Base-by-base conservation (phyloP, 2,797 vertebrate genomes). In the Passerculus sandwichensis region DNA sequence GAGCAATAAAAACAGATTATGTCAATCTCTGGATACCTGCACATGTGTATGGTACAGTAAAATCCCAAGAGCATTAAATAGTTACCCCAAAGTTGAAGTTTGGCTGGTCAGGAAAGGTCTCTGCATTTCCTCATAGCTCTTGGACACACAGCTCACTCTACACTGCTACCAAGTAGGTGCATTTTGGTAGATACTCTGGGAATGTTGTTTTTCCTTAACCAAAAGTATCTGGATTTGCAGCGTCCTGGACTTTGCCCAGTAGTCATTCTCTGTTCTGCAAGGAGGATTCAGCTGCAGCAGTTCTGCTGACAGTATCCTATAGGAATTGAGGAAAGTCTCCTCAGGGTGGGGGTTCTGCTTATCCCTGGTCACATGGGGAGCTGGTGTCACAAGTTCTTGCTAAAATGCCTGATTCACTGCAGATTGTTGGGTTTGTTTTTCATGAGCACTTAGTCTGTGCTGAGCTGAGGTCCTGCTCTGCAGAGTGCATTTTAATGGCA, bases 401-500 rank as follows among this genome's bases (percentile, higher is more conserved):
- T 74, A 20, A 82, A 91, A 82, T 80, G 45, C 17, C 15, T n/a
- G 45, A 87, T 87, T 67, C 22, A 4, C 20, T 82, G 26, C 11
- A 32, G 51, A 29, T 62, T 40, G 32, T 34, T 89, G 60, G 48
- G 74, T 34, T 93, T 92, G 74, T 38, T 93, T 94, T 78, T 78
- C 47, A 3, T 13, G 59, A 88, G 82, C 85, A 27, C 62, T 94
- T 88, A 88, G 45, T 25, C 56, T 0, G 0, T 38, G 50, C 78
- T 78, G 62, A 44, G 70, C 47, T 54, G 38, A 77, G 21, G 61
- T 54, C 26, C 76, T 78, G 59, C 72, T 76, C 75, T 93, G 54
- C 75, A 71, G 59, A 94, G 65, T 83, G 69, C 54, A 6, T 78
- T 85, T 91, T 94, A 95, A 93, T 83, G 87, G 84, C 69, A 74